A percentile compares a stretch with the other conserved stretches of the same genome.
These are phyloP conservation scores for Neolamprologus kungweensis DNA, from an alignment of 2,113 vertebrate genomes.

Conservation along the genomic window DNA sequence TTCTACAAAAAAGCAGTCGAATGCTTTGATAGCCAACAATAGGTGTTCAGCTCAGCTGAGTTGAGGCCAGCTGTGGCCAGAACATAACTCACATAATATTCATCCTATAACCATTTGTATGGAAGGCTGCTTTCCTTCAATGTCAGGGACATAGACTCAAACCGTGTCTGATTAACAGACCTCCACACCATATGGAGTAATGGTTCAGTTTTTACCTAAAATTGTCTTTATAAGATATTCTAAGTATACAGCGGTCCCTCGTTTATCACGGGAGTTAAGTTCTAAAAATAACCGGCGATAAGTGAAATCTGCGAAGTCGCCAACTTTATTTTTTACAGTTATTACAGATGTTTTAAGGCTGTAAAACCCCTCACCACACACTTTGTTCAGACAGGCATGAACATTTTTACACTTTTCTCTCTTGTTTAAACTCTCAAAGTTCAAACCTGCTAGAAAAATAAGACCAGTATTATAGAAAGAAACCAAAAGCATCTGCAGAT, in stretches of 20 bases:
- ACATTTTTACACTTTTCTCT: background rate
- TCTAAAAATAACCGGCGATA: background rate
- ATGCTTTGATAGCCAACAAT: background rate
- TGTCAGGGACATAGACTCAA: background rate
- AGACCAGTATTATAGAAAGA: background rate
- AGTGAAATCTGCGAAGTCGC: background rate
- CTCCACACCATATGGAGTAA: background rate
- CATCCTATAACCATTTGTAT: background rate
- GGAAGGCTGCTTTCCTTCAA: background rate
- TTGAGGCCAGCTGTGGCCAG: background rate
- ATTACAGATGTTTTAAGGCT: background rate
- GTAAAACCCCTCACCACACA: background rate
- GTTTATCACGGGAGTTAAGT: background rate
- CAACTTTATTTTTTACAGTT: background rate
- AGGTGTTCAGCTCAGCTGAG: background rate
- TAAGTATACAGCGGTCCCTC: background rate
- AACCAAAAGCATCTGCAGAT: rapidly evolving
- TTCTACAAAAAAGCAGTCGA: background rate
- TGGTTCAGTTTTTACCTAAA: background rate
- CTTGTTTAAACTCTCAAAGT: background rate
- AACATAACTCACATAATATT: rapidly evolving
- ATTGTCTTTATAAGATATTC: background rate
- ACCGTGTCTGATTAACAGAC: background rate
- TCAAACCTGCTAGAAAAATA: background rate
- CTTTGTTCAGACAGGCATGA: background rate